Evolutionary conservation across 2,797 vertebrate genomes (phyloP).

Genomic region (Pangasius larnaudii): DNA sequence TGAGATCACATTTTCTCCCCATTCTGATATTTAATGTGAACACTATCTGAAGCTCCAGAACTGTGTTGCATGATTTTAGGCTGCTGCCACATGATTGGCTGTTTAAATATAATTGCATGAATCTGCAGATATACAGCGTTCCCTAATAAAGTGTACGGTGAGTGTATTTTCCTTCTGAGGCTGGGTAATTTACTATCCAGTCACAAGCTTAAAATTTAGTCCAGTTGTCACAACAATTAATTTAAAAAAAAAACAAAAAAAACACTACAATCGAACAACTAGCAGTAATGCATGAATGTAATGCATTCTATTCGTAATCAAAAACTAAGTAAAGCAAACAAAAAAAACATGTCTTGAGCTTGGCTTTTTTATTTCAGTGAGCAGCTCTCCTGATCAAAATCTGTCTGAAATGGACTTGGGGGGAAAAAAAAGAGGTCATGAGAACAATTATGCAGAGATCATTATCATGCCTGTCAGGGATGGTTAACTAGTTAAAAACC

Average conservation of each 20-base stretch:
- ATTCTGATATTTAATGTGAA: background rate
- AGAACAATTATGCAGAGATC: constrained; percentile 12
- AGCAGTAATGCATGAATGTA: background rate
- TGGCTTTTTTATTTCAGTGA: background rate
- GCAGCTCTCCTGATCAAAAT: background rate
- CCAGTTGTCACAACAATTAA: background rate
- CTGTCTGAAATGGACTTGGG: background rate
- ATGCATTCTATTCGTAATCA: background rate
- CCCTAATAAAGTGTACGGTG: background rate
- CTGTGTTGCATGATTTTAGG: background rate
- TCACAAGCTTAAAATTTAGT: background rate
- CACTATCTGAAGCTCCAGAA: background rate
- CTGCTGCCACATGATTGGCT: background rate
- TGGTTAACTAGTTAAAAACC: constrained; percentile 26
- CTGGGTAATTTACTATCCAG: background rate
- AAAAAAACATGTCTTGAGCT: background rate
- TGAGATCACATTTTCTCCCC: background rate
- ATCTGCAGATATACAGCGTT: background rate
- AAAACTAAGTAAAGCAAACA: background rate
- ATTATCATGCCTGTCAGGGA: constrained; percentile 14
- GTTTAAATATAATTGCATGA: background rate
- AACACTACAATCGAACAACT: background rate
- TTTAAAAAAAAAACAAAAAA: background rate
- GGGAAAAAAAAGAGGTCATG: background rate
- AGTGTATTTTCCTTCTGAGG: background rate